Conservation (phyloP, 2,113 vertebrate species). For the Taurulus bubalis region DNA sequence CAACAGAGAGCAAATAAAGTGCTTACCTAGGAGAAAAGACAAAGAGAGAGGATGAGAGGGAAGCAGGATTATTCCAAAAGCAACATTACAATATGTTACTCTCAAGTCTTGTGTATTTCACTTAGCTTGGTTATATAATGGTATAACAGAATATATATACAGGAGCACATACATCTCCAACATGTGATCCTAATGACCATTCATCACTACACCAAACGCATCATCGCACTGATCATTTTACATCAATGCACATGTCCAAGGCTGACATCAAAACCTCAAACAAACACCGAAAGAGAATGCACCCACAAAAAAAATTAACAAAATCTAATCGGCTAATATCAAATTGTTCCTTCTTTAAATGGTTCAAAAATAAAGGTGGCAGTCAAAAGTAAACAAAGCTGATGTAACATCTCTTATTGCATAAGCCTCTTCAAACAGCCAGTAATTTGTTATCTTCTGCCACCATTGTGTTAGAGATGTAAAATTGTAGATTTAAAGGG, state of each 20-base stretch:
- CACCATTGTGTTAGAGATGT: background rate
- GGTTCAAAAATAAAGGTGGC: background rate
- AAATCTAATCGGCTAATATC: background rate
- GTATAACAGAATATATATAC: background rate
- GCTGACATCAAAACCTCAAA: background rate
- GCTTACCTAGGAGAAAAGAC: conserved; percentile 82
- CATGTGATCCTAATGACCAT: background rate
- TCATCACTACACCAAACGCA: background rate
- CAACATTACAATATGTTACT: conserved; percentile 7
- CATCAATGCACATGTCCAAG: background rate
- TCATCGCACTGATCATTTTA: background rate
- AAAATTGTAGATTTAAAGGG: background rate
- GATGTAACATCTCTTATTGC: background rate
- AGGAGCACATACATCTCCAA: background rate
- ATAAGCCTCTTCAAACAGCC: background rate
- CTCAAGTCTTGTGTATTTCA: conserved; percentile 11
- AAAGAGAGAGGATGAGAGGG: conserved; percentile 32
- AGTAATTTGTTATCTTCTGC: background rate
- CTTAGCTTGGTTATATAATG: background rate
- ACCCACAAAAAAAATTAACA: background rate
- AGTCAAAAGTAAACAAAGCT: background rate
- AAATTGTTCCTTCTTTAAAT: background rate
- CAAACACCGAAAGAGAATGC: background rate
- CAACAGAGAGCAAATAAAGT: conserved; percentile 72
- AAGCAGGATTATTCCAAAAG: conserved; percentile 57